phyloP scores from a whole-genome alignment of 2,113 vertebrate genomes.

The Oceanodroma tethys region DNA sequence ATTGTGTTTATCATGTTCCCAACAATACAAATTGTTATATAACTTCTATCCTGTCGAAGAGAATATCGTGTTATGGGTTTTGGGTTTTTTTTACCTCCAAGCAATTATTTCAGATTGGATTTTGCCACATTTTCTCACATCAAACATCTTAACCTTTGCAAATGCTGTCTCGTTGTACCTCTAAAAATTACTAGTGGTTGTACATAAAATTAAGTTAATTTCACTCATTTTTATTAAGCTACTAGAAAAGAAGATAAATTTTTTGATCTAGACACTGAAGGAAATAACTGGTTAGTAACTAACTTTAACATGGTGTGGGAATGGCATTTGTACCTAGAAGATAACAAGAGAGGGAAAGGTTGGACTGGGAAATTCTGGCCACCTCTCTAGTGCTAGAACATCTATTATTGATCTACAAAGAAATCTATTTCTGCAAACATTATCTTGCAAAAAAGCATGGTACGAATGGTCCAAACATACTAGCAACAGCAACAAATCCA shows the following conservation, averaged over 20 bases:
- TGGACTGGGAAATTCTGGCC: neutral
- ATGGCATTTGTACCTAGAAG: neutral
- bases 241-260: neutral
- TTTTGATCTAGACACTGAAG: neutral
- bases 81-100: neutral
- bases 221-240: neutral
- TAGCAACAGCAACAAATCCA: neutral
- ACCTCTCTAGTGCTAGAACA: neutral
- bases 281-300: neutral
- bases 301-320: neutral
- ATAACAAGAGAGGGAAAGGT: neutral
- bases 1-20: neutral
- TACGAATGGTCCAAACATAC: neutral
- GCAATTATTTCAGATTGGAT: neutral
- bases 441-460: neutral
- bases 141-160: neutral
- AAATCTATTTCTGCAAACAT: neutral
- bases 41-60: neutral
- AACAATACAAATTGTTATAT: neutral
- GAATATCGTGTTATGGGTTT: neutral
- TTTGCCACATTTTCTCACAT: neutral
- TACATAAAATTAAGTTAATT: neutral
- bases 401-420: neutral
- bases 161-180: neutral
- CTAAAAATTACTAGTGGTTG: neutral